These are phyloP conservation scores for Drosophila yooni DNA, from an alignment of 2,888 invertebrate species.

Conservation along the genomic window DNA sequence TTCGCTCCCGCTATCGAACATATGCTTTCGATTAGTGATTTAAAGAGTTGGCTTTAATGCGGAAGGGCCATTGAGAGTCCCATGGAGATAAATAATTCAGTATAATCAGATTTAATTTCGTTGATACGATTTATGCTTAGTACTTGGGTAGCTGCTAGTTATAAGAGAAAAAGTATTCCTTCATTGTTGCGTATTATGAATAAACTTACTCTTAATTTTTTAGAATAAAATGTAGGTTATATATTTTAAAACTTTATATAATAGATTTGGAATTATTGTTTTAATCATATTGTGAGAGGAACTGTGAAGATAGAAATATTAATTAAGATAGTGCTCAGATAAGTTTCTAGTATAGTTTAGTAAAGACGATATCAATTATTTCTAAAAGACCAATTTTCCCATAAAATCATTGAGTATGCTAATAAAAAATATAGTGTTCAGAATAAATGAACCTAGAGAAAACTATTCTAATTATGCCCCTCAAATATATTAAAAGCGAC, in stretches of 20 bases:
- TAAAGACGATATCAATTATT: too few relatives aligned
- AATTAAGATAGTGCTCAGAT: not conserved
- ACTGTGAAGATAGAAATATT: not conserved
- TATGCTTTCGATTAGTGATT: constrained; percentile 49
- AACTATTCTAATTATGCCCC: not conserved
- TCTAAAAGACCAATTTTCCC: too few relatives aligned
- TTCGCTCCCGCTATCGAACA: constrained; percentile 52
- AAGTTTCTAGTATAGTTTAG: not conserved
- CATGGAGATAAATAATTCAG: constrained; percentile 11
- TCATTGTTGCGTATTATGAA: not conserved
- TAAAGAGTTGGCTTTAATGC: constrained; percentile 2
- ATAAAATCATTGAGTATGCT: not conserved
- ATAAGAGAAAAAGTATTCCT: not conserved
- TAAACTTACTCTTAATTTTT: not conserved
- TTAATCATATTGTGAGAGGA: not conserved
- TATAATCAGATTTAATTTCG: not conserved
- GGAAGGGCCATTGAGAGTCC: not conserved
- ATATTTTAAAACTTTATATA: not conserved
- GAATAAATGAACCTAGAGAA: not conserved
- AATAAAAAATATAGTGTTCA: not conserved
- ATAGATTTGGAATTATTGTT: not conserved
- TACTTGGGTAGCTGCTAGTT: not conserved
- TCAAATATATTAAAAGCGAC: not conserved
- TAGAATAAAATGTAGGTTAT: not conserved
- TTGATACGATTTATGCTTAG: not conserved